Conservation (phyloP, 2,888 invertebrate species). For the Tetanocera ferruginea region DNA sequence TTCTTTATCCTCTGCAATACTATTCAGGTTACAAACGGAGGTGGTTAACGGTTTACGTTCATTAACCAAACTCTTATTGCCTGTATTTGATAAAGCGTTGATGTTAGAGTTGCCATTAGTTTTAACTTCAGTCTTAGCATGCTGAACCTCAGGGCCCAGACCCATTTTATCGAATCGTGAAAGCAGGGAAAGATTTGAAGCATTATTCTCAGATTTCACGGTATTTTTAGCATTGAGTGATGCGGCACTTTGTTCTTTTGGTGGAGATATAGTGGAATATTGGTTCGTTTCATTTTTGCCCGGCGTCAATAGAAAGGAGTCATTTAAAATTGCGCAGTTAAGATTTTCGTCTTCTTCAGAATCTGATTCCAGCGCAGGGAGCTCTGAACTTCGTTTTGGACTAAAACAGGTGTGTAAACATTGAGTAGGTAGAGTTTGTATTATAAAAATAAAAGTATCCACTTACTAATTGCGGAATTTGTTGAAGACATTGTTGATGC, state of each 20-base stretch:
- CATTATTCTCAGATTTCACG: background rate
- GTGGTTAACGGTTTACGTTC: slow-evolving; percentile 6
- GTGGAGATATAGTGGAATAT: slow-evolving; percentile 12
- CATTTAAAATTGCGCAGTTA: slow-evolving; percentile 67
- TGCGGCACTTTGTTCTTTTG: background rate
- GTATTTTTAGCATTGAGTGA: background rate
- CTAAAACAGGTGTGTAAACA: slow-evolving; percentile 47
- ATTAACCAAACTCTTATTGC: background rate
- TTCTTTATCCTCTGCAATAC: slow-evolving; percentile 46
- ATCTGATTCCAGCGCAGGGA: slow-evolving; percentile 64
- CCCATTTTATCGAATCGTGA: slow-evolving; percentile 60
- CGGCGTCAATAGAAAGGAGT: slow-evolving; percentile 66
- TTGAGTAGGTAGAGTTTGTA: background rate
- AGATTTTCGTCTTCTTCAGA: slow-evolving; percentile 63
- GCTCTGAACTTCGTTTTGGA: slow-evolving; percentile 64
- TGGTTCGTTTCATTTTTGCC: slow-evolving; percentile 50
- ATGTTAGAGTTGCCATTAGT: background rate
- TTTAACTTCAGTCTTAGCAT: slow-evolving; percentile 14
- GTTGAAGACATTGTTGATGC: slow-evolving; percentile 38
- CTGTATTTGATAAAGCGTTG: background rate
- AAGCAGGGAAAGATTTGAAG: slow-evolving; percentile 58
- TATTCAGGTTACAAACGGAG: slow-evolving; percentile 22
- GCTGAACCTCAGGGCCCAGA: slow-evolving; percentile 48
- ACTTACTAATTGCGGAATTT: slow-evolving; percentile 54
- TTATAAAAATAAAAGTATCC: background rate